Base-by-base conservation (phyloP, 2,113 vertebrate species). In the Oryzias woworae region DNA sequence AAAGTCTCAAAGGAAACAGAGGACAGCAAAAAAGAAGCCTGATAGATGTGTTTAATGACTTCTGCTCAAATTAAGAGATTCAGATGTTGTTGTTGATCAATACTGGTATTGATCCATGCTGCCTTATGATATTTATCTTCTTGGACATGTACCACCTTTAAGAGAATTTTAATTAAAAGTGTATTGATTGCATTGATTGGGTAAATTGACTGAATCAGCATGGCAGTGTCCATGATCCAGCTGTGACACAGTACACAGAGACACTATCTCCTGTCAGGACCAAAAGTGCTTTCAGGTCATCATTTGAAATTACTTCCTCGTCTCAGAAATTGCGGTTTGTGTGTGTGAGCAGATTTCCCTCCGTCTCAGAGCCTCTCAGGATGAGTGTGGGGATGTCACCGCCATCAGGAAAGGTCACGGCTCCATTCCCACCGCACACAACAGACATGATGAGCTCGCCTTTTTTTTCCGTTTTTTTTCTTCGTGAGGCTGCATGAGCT, bases 401-500 rank as follows among this genome's bases (percentile, higher is more conserved):
- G n/a, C 26, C 58, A 80, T 69, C 65, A 55, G 62, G 59, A 75
- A 66, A 77, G 75, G 73, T 81, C 75, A 51, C 6, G 53, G 62
- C 75, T 73, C 66, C 50, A 23, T 65, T 78, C 76, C 71, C 70
- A 52, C 47, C 10, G 62, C 73, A 71, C 68, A 58, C 69, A 62
- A 59, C 49, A 23, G 17, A 66, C 71, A 58, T 49, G 56, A 84
- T 67, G 62, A 72, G 74, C 72, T 66, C 58, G 50, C 58, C 57
- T 58, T 28, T 43, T 26, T 66, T n/a, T 23, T 48, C 20, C 20
- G 1, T 41, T 50, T 57, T 44, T 44, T 48, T 53, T 23, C 1
- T n/a, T 4, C 42, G 66, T 36, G 2, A 50, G 51, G 71, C 62
- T 59, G 64, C 53, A 18, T 63, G 60, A 70, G 74, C 78, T 80